Percentiles rank a stretch among this genome's conserved stretches.
Evolutionary conservation across 1,140 invertebrate species (phyloP).

Genomic region (Luehdorfia chinensis): DNA sequence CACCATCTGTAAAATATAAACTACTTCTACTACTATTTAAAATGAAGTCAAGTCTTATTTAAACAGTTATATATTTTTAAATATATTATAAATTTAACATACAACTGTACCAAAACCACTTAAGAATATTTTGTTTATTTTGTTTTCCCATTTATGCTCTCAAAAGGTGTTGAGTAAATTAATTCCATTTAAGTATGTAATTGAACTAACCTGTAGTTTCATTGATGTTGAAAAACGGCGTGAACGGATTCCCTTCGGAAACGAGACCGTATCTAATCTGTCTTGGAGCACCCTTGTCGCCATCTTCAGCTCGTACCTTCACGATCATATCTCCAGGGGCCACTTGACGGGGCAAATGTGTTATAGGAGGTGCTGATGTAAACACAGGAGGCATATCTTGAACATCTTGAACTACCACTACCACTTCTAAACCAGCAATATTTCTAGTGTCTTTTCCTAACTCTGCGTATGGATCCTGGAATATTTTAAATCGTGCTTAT

Average conservation of each 20-base stretch:
- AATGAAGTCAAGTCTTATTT: too few species aligned
- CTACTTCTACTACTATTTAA: too few species aligned
- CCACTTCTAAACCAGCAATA: slow-evolving; percentile 87
- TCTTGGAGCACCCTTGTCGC: slow-evolving; percentile 89
- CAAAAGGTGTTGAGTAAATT: too few species aligned
- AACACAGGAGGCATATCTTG: slow-evolving; percentile 93
- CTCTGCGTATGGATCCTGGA: slow-evolving; percentile 90
- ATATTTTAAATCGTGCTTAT: slow-evolving; percentile 8
- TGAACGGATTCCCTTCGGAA: slow-evolving; percentile 89
- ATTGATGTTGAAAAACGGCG: slow-evolving; percentile 89
- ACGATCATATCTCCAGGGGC: slow-evolving; percentile 82
- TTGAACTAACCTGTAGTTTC: slow-evolving; percentile 87
- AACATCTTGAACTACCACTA: slow-evolving; percentile 89
- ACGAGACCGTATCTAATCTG: slow-evolving; percentile 90
- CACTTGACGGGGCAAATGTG: slow-evolving; percentile 81
- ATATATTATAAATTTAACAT: too few species aligned
- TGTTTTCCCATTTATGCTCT: too few species aligned
- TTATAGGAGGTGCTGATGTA: slow-evolving; percentile 87
- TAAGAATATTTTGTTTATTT: too few species aligned
- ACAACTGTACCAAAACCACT: too few species aligned
- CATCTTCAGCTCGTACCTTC: slow-evolving; percentile 91
- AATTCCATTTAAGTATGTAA: too few species aligned
- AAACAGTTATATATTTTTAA: too few species aligned
- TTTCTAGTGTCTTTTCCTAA: slow-evolving; percentile 88
- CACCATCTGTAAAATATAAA: too few species aligned